These are phyloP conservation scores for Stomatorhinus walkeri DNA, from an alignment of 2,797 vertebrate species.

Conservation along the genomic window DNA sequence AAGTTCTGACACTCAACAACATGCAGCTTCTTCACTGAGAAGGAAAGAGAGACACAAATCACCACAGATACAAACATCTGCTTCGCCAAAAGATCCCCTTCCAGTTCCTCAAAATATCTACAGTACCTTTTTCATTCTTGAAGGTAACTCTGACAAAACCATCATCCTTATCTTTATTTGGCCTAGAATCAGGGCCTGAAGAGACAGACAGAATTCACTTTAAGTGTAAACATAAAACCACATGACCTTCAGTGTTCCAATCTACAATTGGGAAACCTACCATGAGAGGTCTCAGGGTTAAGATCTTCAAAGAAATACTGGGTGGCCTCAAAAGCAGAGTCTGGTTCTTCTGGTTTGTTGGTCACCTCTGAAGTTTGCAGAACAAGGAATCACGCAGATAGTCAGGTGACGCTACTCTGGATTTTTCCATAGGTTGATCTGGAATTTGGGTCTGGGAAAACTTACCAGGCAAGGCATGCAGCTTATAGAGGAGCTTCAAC, in stretches of 20 bases:
- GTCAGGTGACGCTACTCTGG: neutral
- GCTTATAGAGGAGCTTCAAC: slow-evolving; percentile 88
- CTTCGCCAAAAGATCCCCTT: neutral
- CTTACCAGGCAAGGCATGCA: slow-evolving; percentile 90
- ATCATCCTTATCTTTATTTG: slow-evolving; percentile 72
- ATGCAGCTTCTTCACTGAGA: slow-evolving; percentile 74
- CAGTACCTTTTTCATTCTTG: slow-evolving; percentile 89
- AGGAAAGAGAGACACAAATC: slow-evolving; percentile 22
- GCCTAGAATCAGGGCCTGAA: slow-evolving; percentile 70
- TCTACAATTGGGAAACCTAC: slow-evolving; percentile 51
- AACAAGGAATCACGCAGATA: slow-evolving; percentile 5
- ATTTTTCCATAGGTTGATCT: neutral
- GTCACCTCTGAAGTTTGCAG: slow-evolving; percentile 60
- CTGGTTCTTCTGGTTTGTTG: slow-evolving; percentile 84
- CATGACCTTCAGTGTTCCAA: neutral
- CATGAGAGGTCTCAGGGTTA: slow-evolving; percentile 81
- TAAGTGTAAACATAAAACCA: neutral
- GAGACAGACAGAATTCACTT: neutral
- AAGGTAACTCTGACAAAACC: slow-evolving; percentile 89
- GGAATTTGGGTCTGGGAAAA: slow-evolving; percentile 18
- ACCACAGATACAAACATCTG: neutral
- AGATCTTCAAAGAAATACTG: slow-evolving; percentile 99
- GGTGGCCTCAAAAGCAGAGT: slow-evolving; percentile 94
- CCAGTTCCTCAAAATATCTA: slow-evolving; percentile 17
- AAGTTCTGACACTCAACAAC: slow-evolving; percentile 84